Percentiles rank a stretch among this genome's conserved stretches.
phyloP scores from a whole-genome alignment of 2,113 vertebrate genomes.

The Misgurnus mizolepis region DNA sequence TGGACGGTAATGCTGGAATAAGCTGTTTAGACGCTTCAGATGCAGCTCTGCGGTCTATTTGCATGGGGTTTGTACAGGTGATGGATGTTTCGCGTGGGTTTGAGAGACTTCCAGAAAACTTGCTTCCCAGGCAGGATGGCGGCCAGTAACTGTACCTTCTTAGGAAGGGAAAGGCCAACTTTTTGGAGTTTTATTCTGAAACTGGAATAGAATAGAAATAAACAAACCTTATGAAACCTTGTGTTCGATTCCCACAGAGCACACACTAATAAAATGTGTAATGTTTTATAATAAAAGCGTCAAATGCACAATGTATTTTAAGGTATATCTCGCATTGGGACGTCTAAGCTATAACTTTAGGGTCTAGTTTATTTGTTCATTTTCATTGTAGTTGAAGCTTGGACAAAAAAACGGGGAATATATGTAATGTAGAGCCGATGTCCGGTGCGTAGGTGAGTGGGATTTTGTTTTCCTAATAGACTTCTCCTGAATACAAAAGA shows the following conservation, averaged over 20 bases:
- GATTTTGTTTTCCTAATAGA: slow-evolving; percentile 1
- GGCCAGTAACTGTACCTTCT: too few species aligned
- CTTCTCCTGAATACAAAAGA: not conserved
- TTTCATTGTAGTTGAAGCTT: not conserved
- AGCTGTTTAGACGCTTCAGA: slow-evolving; percentile 14
- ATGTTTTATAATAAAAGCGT: too few species aligned
- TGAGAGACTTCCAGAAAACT: not conserved
- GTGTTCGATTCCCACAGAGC: too few species aligned
- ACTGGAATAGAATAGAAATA: too few species aligned
- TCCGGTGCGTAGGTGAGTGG: not conserved
- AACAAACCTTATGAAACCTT: too few species aligned
- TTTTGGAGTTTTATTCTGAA: not conserved
- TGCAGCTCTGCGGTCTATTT: not conserved
- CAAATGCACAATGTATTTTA: too few species aligned
- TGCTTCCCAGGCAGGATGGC: not conserved
- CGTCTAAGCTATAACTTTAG: not conserved
- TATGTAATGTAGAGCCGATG: not conserved
- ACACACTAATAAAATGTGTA: too few species aligned
- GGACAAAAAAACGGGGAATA: not conserved
- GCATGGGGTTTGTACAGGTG: slow-evolving; percentile 17
- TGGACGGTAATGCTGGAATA: slow-evolving; percentile 24
- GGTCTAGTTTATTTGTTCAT: not conserved
- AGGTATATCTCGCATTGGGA: not conserved
- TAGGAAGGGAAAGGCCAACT: not conserved
- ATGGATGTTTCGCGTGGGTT: not conserved